Evolutionary conservation across 2,113 vertebrate species (phyloP).

Genomic region (Rhipidura dahli): DNA sequence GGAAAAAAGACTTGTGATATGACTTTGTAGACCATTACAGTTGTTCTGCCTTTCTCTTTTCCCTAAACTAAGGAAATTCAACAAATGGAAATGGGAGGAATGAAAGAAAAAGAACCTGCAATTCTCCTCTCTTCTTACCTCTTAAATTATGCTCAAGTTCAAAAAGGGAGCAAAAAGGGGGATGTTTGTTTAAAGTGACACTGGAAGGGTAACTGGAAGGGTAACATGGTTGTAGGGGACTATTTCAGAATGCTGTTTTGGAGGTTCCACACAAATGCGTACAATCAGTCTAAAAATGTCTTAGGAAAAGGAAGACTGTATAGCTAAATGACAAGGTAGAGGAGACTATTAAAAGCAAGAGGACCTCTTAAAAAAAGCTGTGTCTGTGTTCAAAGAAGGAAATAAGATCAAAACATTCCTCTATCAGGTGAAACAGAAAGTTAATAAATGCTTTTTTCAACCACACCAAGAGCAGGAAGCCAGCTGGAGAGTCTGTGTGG

Average conservation of each 20-base stretch:
- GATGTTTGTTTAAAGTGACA: neutral
- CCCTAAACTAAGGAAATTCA: neutral
- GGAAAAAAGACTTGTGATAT: neutral
- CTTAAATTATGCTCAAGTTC: neutral
- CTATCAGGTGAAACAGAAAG: neutral
- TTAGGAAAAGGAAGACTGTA: neutral
- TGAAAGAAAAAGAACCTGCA: neutral
- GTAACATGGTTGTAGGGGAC: neutral
- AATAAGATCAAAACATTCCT: neutral
- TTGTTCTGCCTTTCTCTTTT: neutral
- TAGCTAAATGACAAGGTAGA: slow-evolving; percentile 3
- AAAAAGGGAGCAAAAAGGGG: neutral
- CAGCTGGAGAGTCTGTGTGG: neutral
- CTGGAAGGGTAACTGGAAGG: neutral
- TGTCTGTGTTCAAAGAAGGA: neutral
- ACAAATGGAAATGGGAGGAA: neutral
- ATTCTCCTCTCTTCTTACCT: neutral
- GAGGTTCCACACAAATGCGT: neutral
- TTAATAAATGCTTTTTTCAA: neutral
- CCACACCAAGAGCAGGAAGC: neutral
- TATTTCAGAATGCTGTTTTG: slow-evolving; percentile 15
- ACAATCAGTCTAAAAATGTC: neutral
- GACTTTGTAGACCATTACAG: neutral
- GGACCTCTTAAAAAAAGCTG: neutral
- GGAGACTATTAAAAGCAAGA: neutral